Base-by-base conservation (phyloP, 2,113 vertebrate species). In the Odocoileus hemionus region DNA sequence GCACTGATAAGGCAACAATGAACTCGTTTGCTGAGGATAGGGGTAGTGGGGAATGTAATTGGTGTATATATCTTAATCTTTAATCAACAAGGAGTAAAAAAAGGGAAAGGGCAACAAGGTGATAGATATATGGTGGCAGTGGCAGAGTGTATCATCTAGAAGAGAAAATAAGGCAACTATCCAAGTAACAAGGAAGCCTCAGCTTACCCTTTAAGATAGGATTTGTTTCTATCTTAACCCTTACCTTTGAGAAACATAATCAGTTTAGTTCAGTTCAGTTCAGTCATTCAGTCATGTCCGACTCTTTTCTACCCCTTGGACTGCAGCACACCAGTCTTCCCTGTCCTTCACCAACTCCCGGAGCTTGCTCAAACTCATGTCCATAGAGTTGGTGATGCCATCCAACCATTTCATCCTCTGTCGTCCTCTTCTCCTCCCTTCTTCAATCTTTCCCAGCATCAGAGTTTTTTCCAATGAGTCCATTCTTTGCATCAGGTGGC, bases 11-110 rank as follows among this genome's bases (percentile, higher is more conserved):
- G 82, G 43, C 43, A 28, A 88, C 57, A 54, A 1, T 70, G 55
- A 89, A 55, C 61, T 70, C 28, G 12, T 33, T 78, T 94, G 3
- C 47, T 92, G 47, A 43, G 9, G 3, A 19, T 83, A 47, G 54
- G 54, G 9, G 14, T 82, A 30, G 23, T 60, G 19, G 9, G 25
- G 3, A 39, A 30, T 36, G 14, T 64, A 57, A 80, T 33, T 57
- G 52, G 39, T 87, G 94, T 95, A 43, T 89, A 23, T 92, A 89
- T 87, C 47, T 80, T 84, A 94, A 78, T 94, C 11, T 89, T 83
- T 82, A 91, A 61, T 94, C 39, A 86, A 83, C 57, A 43, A 74
- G 30, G 47, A 64, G 70, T 84, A 23, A 91, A 94, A 90, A 76
- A 86, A 36, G 85, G 33, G 64, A 54, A 90, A 57, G 39, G 70